A percentile compares a stretch with the other conserved stretches of the same genome.
Evolutionary conservation across 2,113 vertebrate species (phyloP).

Genomic region (Pomatostomus ruficeps): DNA sequence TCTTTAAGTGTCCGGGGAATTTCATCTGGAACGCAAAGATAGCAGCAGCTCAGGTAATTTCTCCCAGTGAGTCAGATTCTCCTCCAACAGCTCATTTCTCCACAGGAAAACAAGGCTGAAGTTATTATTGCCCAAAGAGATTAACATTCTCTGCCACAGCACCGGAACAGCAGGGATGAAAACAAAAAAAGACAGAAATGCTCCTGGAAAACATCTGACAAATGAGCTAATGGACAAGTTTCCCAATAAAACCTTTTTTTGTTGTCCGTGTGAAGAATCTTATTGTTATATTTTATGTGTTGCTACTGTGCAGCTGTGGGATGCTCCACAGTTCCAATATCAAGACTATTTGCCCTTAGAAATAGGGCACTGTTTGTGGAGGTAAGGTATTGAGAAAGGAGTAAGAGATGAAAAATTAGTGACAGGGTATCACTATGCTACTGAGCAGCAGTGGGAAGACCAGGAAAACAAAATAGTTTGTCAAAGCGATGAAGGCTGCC

Average conservation of each 20-base stretch:
- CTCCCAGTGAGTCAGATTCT: not conserved
- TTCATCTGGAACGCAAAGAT: not conserved
- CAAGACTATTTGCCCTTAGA: not conserved
- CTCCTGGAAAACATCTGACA: not conserved
- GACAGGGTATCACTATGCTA: not conserved
- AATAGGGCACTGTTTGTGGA: not conserved
- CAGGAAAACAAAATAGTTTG: not conserved
- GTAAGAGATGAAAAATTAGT: not conserved
- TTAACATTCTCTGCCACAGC: not conserved
- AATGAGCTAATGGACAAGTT: not conserved
- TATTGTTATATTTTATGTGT: not conserved
- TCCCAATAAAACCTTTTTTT: not conserved
- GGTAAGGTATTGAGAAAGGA: not conserved
- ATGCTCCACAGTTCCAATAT: not conserved
- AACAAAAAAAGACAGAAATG: not conserved
- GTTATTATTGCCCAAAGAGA: not conserved
- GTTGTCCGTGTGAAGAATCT: not conserved
- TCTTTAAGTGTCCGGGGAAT: not conserved
- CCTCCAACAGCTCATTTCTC: not conserved
- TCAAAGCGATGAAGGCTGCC: not conserved
- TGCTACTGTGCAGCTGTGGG: not conserved
- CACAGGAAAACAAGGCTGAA: not conserved
- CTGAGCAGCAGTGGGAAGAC: not conserved
- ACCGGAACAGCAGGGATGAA: not conserved
- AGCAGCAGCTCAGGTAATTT: not conserved